Conservation (phyloP, 2,113 vertebrate species). For the Anthoscopus minutus region DNA sequence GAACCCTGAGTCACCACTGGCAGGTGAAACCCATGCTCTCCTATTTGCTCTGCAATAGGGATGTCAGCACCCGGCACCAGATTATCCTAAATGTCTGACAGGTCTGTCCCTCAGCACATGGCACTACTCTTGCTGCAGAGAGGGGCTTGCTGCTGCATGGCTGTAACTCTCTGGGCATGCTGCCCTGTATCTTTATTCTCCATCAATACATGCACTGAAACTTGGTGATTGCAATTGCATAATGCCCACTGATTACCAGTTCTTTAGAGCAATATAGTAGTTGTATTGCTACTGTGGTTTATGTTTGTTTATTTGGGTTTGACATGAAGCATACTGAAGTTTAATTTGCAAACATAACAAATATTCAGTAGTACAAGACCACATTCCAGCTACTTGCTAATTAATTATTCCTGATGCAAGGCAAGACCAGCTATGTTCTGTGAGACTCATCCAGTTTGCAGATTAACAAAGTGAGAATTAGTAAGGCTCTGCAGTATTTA, state of each 20-base stretch:
- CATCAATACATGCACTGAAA: background rate
- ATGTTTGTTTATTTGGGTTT: background rate
- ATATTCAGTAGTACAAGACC: background rate
- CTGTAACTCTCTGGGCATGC: background rate
- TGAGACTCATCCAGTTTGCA: slow-evolving; percentile 17
- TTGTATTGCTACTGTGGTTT: background rate
- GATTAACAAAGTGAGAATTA: slow-evolving; percentile 62
- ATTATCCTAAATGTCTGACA: background rate
- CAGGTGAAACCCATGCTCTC: background rate
- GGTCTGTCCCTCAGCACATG: background rate
- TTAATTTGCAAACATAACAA: background rate
- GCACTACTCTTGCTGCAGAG: background rate
- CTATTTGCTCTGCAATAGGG: background rate
- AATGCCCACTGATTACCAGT: background rate
- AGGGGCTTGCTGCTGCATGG: background rate
- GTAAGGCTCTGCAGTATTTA: slow-evolving; percentile 46
- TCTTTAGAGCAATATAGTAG: background rate
- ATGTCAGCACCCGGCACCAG: background rate
- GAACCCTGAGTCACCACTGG: background rate
- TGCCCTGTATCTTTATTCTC: background rate
- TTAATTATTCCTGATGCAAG: background rate
- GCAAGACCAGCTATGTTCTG: background rate
- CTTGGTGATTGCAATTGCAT: background rate
- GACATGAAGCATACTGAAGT: background rate
- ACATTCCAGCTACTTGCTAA: background rate